Evolutionary conservation across 2,113 vertebrate genomes (phyloP), one percentile per base, ranked within the genome.

Genomic region (Carassius carassius): DNA sequence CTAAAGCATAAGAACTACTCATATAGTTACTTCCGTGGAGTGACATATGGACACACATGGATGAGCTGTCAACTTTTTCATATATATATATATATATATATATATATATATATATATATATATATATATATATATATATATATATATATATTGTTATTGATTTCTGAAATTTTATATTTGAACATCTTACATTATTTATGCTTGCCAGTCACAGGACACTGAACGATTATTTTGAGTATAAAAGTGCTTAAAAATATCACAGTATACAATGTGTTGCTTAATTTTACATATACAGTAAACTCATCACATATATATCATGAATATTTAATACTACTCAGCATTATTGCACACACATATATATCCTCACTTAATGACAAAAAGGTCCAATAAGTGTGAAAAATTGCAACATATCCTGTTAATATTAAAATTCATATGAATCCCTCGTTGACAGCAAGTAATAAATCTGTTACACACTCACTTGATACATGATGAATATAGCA

Each of bases 371-470:
- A 44, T 37, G 21, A 23, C 67, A 65, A 37, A 72, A 70, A 78
- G 32, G 12, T 44, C 83, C 56, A 63, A 16, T 13, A 35, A 49
- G 75, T 73, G 32, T 29, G 6, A 77, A 70, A 83, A 87, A 63
- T 17, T 23, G 85, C n/a, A n/a, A 62, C 82, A 7, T 56, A 70
- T 37, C 63, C 80, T 58, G 83, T 87, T 81, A 75, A 85, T 74
- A 83, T 78, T 77, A 37, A 75, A 83, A 83, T 85, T 56, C 67
- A 63, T 83, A 54, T 62, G 51, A 85, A 89, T 89, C 83, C 82
- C 75, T 89, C n/a, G 12, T 41, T 58, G 35, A 35, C 16, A 76
- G 75, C 58, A 37, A 37, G 80, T 83, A 41, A 85, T 85, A 83
- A 82, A 85, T 87, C 85, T 77, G 67, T 76, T 85, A 89, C 69